Base-by-base conservation (phyloP, 2,797 vertebrate species). In the Pangasius mekongensis region DNA sequence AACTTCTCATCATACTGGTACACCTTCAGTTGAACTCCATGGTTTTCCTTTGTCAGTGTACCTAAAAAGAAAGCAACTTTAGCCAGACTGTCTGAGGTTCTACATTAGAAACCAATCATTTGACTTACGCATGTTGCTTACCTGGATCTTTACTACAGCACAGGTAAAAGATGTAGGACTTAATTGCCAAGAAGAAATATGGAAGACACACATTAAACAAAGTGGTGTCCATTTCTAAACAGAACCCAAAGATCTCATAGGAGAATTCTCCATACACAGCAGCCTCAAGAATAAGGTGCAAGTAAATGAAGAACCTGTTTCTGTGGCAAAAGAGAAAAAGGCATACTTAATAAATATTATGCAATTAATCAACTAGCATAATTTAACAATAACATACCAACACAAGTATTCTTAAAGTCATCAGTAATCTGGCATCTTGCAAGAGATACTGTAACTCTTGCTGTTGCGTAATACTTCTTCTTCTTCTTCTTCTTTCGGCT, bases 131-230 rank as follows among this genome's bases (percentile, higher is more conserved):
- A 10, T 18, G 58, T 67, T 76, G 36, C 94, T 93, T 90, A 99
- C 99, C 99, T 87, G 99, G 98, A 83, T 99, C 93, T 73, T 93
- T 95, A 2, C 84, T 92, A 92, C 97, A 97, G 91, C 97, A 99
- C 83, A 96, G 95, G 89, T 97, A 91, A 94, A 99, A 98, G 90
- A 97, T 96, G 84, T 89, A 84, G n/a, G 95, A 80, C 87, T 98
- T 98, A 36, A 95, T 16, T 9, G 88, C 91, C 90, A 99, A 93
- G 88, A 99, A 95, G 82, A 97, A 30, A 62, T 98, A 99, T 87
- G 98, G 99, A 91, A 98, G 94, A 0, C 96, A 95, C 49, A 98
- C 95, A 39, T 93, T 94, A 9, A 84, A 86, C 71, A 94, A 84
- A 69, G 92, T 93, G 67, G 97, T 96, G 80, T 96, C 97, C 96